These are phyloP conservation scores for Neopelma chrysocephalum DNA, from an alignment of 2,797 vertebrate species.

Conservation along the genomic window DNA sequence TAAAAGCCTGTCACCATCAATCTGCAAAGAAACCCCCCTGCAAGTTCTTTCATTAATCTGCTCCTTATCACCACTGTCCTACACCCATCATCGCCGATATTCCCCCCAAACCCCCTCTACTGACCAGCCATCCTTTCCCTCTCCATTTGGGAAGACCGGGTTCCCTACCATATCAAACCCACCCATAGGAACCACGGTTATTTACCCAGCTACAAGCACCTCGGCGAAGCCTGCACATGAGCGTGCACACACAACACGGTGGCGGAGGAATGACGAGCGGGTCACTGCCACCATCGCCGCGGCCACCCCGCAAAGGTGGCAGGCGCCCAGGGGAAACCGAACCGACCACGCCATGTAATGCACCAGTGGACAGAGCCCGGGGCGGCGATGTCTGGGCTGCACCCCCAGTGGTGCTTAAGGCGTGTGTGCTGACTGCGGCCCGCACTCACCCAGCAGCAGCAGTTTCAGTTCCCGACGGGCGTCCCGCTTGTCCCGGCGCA, in stretches of 20 bases:
- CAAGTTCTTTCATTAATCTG: background rate
- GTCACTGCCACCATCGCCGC: background rate
- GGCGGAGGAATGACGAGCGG: background rate
- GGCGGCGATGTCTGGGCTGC: background rate
- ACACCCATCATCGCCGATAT: background rate
- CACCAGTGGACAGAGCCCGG: background rate
- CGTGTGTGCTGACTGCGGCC: background rate
- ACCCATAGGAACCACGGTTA: background rate
- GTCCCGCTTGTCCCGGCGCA: constrained; percentile 87
- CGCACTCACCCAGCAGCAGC: constrained; percentile 88
- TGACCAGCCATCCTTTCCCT: background rate
- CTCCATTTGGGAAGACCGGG: constrained; percentile 3
- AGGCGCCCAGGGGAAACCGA: background rate
- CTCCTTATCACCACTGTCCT: background rate
- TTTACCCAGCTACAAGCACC: background rate
- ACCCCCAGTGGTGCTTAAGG: constrained; percentile 29
- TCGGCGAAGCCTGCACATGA: background rate
- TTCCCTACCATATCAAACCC: background rate
- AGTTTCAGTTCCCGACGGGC: constrained; percentile 88
- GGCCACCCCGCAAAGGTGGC: background rate
- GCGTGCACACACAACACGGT: background rate
- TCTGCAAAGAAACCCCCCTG: background rate
- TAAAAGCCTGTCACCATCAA: constrained; percentile 15
- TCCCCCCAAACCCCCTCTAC: background rate
- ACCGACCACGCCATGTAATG: background rate